phyloP scores from a whole-genome alignment of 2,113 vertebrate genomes.

The Perccottus glenii region DNA sequence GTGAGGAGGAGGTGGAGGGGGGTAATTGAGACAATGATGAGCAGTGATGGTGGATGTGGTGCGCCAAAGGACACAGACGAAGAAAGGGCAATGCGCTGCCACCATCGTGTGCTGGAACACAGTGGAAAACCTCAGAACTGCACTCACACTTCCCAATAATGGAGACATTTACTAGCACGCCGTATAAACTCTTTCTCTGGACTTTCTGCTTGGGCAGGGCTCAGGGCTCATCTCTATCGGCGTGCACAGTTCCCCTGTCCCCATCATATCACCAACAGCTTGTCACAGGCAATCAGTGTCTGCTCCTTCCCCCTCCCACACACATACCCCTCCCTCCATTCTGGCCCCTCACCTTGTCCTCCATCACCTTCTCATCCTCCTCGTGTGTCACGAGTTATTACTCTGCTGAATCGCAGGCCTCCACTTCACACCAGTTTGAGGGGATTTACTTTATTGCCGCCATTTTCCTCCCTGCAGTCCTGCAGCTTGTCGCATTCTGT shows the following conservation, averaged over 20 bases:
- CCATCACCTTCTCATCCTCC: constrained; percentile 63
- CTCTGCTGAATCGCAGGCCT: constrained; percentile 41
- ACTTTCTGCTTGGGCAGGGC: constrained; percentile 43
- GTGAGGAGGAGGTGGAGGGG: too few species aligned
- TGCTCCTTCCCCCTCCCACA: constrained; percentile 31
- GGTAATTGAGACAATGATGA: too few species aligned
- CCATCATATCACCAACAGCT: constrained; percentile 76
- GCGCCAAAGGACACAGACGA: too few species aligned
- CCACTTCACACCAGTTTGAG: constrained; percentile 16
- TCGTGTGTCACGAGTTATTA: constrained; percentile 62
- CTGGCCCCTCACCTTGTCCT: constrained; percentile 48
- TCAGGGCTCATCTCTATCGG: constrained; percentile 42
- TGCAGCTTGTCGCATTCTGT: neutral
- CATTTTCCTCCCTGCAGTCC: neutral
- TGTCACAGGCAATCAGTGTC: constrained; percentile 77
- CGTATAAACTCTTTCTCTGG: constrained; percentile 56
- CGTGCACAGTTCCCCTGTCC: constrained; percentile 56
- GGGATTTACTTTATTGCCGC: constrained; percentile 10
- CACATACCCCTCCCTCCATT: constrained; percentile 31
- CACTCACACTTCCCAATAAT: constrained; percentile 55
- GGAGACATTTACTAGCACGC: constrained; percentile 61
- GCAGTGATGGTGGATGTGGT: too few species aligned
- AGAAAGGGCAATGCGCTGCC: too few species aligned
- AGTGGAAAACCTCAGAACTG: constrained; percentile 29
- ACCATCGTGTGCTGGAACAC: too few species aligned